A percentile compares a stretch with the other conserved stretches of the same genome.
Evolutionary conservation across 2,888 invertebrate genomes (phyloP).

Genomic region (Seira musarum): DNA sequence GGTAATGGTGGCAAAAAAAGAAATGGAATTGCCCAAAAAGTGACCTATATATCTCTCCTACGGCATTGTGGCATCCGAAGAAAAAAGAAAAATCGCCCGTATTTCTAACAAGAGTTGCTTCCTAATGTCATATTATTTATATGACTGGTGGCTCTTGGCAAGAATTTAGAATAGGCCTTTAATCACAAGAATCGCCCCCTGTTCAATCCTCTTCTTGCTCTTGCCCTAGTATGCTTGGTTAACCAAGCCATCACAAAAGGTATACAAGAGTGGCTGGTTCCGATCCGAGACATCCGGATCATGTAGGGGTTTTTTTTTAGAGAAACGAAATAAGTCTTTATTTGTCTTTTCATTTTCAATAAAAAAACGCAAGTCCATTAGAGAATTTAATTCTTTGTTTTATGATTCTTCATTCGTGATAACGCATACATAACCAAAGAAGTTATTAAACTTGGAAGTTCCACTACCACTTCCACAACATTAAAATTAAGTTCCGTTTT

Average conservation of each 20-base stretch:
- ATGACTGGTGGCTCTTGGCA: conserved; percentile 56
- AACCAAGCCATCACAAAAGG: not conserved
- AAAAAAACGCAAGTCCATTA: not conserved
- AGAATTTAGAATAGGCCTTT: conserved; percentile 56
- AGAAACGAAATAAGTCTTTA: no score
- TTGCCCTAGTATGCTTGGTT: not conserved
- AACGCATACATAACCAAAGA: no score
- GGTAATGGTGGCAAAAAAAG: no score
- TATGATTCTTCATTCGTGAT: no score
- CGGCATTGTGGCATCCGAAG: not conserved
- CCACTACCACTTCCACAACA: no score
- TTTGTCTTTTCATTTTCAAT: not conserved
- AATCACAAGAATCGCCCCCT: conserved; percentile 49
- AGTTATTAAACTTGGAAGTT: no score
- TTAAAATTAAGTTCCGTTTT: no score
- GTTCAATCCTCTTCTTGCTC: conserved; percentile 8
- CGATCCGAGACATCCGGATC: not conserved
- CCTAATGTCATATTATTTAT: conserved; percentile 53
- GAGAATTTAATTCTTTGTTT: not conserved
- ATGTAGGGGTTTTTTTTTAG: not conserved
- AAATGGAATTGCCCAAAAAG: conserved; percentile 40
- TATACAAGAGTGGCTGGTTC: not conserved
- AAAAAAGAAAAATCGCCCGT: conserved; percentile 17
- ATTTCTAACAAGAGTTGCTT: conserved; percentile 23
- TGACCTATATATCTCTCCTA: conserved; percentile 51